Conservation (phyloP, 2,113 vertebrate species). For the Redunca redunca region DNA sequence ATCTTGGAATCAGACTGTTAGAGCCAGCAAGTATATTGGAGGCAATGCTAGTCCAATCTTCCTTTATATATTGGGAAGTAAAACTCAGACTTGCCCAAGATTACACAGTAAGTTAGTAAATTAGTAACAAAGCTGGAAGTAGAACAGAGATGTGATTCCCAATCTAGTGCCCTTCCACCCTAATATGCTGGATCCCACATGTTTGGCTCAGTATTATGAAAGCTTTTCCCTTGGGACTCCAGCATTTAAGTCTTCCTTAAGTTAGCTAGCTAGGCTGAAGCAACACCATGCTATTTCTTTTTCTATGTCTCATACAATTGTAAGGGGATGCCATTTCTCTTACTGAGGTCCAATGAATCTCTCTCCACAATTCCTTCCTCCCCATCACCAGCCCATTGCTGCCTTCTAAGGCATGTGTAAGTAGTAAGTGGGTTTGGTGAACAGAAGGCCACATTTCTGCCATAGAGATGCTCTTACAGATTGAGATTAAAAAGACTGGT, state of each 20-base stretch:
- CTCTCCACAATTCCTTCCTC: neutral
- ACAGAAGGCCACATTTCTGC: neutral
- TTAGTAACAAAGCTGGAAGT: neutral
- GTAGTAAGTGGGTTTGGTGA: neutral
- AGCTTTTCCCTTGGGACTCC: neutral
- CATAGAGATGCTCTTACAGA: neutral
- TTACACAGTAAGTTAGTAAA: slow-evolving; percentile 17
- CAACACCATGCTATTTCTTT: neutral
- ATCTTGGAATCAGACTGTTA: neutral
- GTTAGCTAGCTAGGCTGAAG: neutral
- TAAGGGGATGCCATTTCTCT: slow-evolving; percentile 6
- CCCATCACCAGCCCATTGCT: neutral
- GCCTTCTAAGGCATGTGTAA: neutral
- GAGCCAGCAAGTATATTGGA: neutral
- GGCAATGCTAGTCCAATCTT: neutral
- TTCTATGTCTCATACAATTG: neutral
- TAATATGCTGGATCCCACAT: neutral
- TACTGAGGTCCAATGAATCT: neutral
- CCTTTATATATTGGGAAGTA: slow-evolving; percentile 11
- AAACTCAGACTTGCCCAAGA: slow-evolving; percentile 37
- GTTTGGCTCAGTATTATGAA: neutral
- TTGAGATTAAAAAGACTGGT: neutral
- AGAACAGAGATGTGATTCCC: neutral
- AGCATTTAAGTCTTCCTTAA: neutral
- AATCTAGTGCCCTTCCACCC: neutral